phyloP scores from a whole-genome alignment of 2,113 vertebrate species.

The Ammodytes marinus region DNA sequence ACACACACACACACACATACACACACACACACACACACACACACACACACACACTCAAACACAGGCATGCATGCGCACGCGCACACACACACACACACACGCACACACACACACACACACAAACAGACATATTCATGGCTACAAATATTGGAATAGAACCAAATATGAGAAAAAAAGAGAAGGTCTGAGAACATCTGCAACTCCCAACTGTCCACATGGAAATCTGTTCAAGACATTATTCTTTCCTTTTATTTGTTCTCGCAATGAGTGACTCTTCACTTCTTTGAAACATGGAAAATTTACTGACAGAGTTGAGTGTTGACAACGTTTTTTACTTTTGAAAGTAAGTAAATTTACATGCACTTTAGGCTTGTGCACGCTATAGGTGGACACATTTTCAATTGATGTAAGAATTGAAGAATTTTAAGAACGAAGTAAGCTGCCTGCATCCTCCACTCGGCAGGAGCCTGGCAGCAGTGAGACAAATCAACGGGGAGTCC shows the following conservation, averaged over 20 bases:
- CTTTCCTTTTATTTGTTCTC: conserved; percentile 47
- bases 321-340: conserved; percentile 29
- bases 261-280: conserved; percentile 10
- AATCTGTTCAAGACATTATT: conserved; percentile 67
- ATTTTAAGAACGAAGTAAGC: not conserved
- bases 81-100: not conserved
- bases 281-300: conserved; percentile 49
- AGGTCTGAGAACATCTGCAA: conserved; percentile 41
- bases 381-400: not conserved
- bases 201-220: conserved; percentile 45
- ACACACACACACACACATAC: not conserved
- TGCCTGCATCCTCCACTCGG: conserved; percentile 1
- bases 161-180: conserved; percentile 31
- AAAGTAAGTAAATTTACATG: conserved; percentile 1
- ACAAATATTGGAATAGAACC: conserved; percentile 7
- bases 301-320: conserved; percentile 20
- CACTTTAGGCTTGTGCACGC: not conserved
- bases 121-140: conserved; percentile 14
- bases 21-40: not conserved
- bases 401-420: not conserved
- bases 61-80: not conserved
- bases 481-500: conserved; percentile 21
- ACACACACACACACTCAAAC: not conserved
- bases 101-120: not conserved
- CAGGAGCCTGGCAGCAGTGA: conserved; percentile 1